phyloP scores from a whole-genome alignment of 2,888 invertebrate species.

The Dolomedes plantarius region DNA sequence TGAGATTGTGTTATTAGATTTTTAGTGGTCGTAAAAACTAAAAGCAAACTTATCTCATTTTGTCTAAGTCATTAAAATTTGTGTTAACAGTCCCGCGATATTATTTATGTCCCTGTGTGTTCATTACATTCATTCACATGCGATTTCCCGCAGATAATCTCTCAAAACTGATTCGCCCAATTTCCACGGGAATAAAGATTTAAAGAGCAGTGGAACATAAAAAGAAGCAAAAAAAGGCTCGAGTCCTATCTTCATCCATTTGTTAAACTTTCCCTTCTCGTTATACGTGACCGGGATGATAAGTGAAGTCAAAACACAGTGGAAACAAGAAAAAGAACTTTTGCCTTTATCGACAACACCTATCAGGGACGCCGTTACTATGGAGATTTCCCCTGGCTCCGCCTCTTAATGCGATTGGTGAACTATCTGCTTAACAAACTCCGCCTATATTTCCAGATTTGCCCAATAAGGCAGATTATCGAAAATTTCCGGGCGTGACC shows the following conservation, averaged over 20 bases:
- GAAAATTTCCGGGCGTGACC: background rate
- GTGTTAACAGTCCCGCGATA: background rate
- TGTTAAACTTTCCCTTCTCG: conserved; percentile 7
- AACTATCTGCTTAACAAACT: conserved; percentile 40
- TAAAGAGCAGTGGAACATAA: background rate
- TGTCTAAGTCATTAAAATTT: background rate
- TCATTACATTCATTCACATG: background rate
- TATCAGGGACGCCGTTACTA: conserved; percentile 60
- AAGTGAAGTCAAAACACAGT: background rate
- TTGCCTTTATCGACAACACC: conserved; percentile 47
- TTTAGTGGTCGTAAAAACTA: no score
- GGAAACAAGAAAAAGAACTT: conserved; percentile 21
- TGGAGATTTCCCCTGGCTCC: conserved; percentile 53
- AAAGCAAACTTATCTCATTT: background rate
- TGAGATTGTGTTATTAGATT: no score
- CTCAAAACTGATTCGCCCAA: background rate
- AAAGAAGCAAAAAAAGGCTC: background rate
- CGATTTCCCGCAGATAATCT: conserved; percentile 6
- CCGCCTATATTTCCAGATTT: background rate
- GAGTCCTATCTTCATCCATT: background rate
- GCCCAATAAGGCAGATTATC: conserved; percentile 18
- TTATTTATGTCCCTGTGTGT: background rate
- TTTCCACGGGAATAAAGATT: background rate
- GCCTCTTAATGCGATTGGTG: conserved; percentile 55
- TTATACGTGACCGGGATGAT: conserved; percentile 28